Percentiles rank a stretch among this genome's conserved stretches.
phyloP scores from a whole-genome alignment of 1,140 invertebrate species.

The Drosophila setifemur region DNA sequence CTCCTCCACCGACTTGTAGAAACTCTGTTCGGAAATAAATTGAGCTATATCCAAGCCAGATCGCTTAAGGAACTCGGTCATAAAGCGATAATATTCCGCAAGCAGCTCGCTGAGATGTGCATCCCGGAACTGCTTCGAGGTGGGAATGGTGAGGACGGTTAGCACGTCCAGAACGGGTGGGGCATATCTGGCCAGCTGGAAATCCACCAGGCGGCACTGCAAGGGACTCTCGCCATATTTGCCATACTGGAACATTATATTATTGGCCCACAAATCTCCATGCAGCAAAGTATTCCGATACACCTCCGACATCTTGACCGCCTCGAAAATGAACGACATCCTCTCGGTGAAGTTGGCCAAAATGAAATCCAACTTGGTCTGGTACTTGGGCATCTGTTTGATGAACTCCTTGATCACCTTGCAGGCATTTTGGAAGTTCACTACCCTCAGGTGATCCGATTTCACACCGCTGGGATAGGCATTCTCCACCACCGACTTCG shows the following conservation, averaged over 20 bases:
- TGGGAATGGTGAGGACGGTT: conserved; percentile 84
- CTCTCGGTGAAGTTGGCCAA: conserved; percentile 68
- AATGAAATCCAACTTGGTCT: conserved; percentile 66
- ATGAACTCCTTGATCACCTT: conserved; percentile 83
- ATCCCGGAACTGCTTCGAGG: conserved; percentile 82
- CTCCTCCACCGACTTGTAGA: conserved; percentile 81
- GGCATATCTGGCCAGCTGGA: conserved; percentile 85
- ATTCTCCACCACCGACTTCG: conserved; percentile 83
- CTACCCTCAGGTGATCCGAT: conserved; percentile 66
- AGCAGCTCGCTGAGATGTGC: conserved; percentile 82
- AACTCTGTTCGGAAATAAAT: conserved; percentile 79
- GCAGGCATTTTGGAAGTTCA: conserved; percentile 83
- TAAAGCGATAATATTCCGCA: conserved; percentile 83
- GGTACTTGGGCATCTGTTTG: conserved; percentile 75
- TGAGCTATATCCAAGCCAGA: conserved; percentile 75
- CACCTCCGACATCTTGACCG: conserved; percentile 82
- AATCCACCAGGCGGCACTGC: conserved; percentile 85
- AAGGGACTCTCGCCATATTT: conserved; percentile 72
- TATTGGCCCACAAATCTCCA: conserved; percentile 86
- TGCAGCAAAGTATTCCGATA: conserved; percentile 85
- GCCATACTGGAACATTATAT: conserved; percentile 85
- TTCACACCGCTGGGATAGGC: conserved; percentile 80
- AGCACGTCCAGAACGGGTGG: conserved; percentile 84
- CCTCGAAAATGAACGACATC: conserved; percentile 82
- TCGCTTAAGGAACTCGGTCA: conserved; percentile 79